phyloP scores from a whole-genome alignment of 2,888 invertebrate genomes.

The Neoitamus cyanurus region DNA sequence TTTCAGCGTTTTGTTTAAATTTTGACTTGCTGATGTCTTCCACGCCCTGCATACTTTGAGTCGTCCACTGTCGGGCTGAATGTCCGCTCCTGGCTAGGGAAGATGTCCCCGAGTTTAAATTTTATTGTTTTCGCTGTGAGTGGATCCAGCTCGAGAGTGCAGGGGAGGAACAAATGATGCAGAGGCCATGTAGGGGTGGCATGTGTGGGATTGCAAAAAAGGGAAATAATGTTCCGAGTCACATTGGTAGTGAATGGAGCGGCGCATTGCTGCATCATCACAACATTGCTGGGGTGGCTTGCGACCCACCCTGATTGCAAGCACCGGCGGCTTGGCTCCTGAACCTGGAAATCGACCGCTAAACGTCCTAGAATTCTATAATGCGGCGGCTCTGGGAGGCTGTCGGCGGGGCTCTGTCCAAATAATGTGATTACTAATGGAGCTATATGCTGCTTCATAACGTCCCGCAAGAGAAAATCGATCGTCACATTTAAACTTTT shows the following conservation, averaged over 20 bases:
- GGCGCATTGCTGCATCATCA: slow-evolving; percentile 17
- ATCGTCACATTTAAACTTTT: slow-evolving; percentile 11
- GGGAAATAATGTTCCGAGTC: neutral
- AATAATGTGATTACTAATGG: slow-evolving; percentile 3
- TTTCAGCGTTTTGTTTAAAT: slow-evolving; percentile 13
- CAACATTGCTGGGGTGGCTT: neutral
- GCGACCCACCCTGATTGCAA: neutral
- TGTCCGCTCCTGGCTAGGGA: neutral
- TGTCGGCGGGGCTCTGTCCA: neutral
- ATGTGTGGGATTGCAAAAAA: neutral
- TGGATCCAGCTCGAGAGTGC: neutral
- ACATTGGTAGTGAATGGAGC: neutral
- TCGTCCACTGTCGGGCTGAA: neutral
- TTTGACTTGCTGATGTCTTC: neutral
- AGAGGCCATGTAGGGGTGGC: neutral
- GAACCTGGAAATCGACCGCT: neutral
- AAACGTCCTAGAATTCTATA: neutral
- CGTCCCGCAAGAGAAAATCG: neutral
- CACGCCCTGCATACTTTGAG: neutral
- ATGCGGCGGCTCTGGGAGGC: neutral
- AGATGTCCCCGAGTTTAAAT: neutral
- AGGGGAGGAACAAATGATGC: neutral
- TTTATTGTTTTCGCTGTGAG: neutral
- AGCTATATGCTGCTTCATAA: neutral
- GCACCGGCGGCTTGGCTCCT: neutral